Conservation (phyloP, 1,140 invertebrate species). For the Eulimnadia texana region DNA sequence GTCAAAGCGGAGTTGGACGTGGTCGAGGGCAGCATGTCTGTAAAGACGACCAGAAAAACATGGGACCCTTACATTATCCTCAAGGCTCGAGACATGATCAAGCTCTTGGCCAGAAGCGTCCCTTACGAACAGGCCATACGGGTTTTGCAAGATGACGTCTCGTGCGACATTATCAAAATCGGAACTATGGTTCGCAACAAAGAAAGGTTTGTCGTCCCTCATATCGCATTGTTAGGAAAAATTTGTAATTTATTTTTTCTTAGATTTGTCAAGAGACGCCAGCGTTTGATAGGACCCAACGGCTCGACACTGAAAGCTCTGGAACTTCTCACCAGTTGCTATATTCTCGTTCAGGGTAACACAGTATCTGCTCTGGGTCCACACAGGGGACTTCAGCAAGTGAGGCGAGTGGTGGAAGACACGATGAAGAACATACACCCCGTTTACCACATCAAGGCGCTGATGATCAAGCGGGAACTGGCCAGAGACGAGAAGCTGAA, state of each 20-base stretch:
- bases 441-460: conserved; percentile 95
- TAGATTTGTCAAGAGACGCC: conserved; percentile 79
- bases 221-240: not conserved
- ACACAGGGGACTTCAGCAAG: conserved; percentile 84
- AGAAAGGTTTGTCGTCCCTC: conserved; percentile 48
- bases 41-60: conserved; percentile 89
- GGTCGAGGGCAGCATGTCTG: conserved; percentile 88
- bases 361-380: conserved; percentile 95
- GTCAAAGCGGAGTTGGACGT: conserved; percentile 87
- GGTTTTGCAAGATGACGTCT: conserved; percentile 73
- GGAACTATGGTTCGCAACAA: conserved; percentile 76
- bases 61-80: conserved; percentile 98
- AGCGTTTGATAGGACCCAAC: conserved; percentile 89
- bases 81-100: conserved; percentile 92
- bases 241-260: not conserved
- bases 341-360: conserved; percentile 91
- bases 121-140: conserved; percentile 85
- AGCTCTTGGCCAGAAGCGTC: conserved; percentile 86
- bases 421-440: conserved; percentile 99
- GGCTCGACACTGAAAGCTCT: conserved; percentile 95
- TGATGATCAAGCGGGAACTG: conserved; percentile 96
- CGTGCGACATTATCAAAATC: conserved; percentile 96
- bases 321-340: conserved; percentile 94
- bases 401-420: conserved; percentile 82
- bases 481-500: conserved; percentile 79